Percentiles rank a stretch among this genome's conserved stretches.
Conservation (phyloP, 2,113 vertebrate genomes). For the Kryptolebias marmoratus region DNA sequence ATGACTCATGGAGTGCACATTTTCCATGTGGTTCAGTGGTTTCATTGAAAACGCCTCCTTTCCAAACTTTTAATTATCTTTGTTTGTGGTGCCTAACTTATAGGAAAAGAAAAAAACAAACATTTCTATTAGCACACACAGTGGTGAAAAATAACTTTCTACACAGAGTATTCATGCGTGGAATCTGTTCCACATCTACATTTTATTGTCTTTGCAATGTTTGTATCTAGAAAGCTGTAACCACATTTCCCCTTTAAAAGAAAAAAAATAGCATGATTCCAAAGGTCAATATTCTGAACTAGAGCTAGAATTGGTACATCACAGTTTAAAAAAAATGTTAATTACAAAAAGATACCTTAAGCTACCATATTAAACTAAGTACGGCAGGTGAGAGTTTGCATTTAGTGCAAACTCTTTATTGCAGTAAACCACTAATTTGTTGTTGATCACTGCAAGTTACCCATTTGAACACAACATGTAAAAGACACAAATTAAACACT, state of each 20-base stretch:
- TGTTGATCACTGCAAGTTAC: not conserved
- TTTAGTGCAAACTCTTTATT: not conserved
- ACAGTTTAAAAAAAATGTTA: not conserved
- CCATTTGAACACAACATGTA: not conserved
- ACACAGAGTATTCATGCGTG: too few species aligned
- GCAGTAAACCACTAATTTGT: not conserved
- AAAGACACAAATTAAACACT: not conserved
- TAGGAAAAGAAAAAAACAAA: not conserved
- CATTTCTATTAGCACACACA: not conserved
- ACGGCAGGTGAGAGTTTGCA: not conserved
- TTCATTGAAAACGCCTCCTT: constrained; percentile 26
- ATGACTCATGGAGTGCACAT: constrained; percentile 27
- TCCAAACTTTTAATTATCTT: not conserved
- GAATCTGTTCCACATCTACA: too few species aligned
- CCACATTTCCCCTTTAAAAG: too few species aligned
- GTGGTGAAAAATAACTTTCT: not conserved
- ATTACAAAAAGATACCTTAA: not conserved
- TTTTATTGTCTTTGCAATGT: too few species aligned
- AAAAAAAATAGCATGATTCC: too few species aligned
- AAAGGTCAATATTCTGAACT: too few species aligned
- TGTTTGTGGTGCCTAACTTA: not conserved
- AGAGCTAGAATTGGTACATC: too few species aligned
- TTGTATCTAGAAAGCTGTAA: too few species aligned
- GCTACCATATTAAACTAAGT: not conserved
- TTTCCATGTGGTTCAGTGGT: constrained; percentile 21